Percentiles rank a stretch among this genome's conserved stretches.
These are phyloP conservation scores for Spinus olivaceus DNA, from an alignment of 2,797 vertebrate species.

Conservation along the genomic window DNA sequence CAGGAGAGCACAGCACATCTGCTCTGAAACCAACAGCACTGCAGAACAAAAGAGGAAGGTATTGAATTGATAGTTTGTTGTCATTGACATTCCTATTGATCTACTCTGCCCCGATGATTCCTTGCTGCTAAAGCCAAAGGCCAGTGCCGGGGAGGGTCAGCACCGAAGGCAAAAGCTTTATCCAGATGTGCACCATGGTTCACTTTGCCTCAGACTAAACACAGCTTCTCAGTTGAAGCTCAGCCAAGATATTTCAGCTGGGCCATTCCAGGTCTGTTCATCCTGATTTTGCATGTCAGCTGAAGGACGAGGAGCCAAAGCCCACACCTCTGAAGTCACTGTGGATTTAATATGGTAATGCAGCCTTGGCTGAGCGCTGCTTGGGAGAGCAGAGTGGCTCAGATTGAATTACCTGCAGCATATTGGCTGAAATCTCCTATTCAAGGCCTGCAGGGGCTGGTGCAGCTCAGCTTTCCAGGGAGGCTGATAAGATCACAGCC, in stretches of 20 bases:
- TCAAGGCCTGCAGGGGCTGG: not conserved
- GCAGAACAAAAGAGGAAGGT: not conserved
- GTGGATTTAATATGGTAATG: conserved; percentile 34
- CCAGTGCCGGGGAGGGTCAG: not conserved
- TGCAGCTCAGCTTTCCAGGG: conserved; percentile 33
- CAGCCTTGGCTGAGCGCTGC: not conserved
- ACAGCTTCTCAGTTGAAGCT: not conserved
- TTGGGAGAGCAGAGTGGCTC: not conserved
- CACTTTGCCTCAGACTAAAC: not conserved
- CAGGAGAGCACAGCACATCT: not conserved
- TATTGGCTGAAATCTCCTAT: not conserved
- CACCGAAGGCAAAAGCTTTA: not conserved
- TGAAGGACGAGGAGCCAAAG: conserved; percentile 30
- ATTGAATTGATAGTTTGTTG: not conserved
- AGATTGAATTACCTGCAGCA: conserved; percentile 49
- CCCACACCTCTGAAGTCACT: conserved; percentile 6
- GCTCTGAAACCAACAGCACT: not conserved
- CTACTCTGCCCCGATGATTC: rapidly evolving
- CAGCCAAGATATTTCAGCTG: not conserved
- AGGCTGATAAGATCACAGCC: not conserved
- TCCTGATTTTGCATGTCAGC: conserved; percentile 14
- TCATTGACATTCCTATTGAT: not conserved
- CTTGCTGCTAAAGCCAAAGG: not conserved
- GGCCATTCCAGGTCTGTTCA: conserved; percentile 17
- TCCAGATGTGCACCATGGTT: not conserved